A percentile compares a stretch with the other conserved stretches of the same genome.
These are phyloP conservation scores for Australoheros facetus DNA, from an alignment of 2,797 vertebrate genomes.

Conservation along the genomic window DNA sequence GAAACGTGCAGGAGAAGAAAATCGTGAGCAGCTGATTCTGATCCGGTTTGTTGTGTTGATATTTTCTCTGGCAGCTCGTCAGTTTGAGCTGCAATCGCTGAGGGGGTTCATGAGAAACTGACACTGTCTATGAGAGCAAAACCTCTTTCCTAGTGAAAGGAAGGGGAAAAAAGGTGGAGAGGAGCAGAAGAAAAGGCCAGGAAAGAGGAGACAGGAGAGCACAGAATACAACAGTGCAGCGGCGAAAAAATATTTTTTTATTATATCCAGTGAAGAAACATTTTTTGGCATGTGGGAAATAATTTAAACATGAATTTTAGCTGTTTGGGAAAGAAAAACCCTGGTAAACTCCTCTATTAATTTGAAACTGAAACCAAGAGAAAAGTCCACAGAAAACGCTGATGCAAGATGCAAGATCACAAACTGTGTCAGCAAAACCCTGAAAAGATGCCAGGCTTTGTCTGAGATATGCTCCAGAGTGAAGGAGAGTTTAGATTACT, in stretches of 20 bases:
- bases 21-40: constrained; percentile 5
- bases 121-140: constrained; percentile 24
- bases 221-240: not conserved
- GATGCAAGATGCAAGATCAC: not conserved
- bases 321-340: too few relatives aligned
- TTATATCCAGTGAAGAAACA: not conserved
- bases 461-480: not conserved
- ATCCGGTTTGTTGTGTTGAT: constrained; percentile 44
- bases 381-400: not conserved
- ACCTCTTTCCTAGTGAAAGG: not conserved
- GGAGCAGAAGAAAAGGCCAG: not conserved
- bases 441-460: not conserved
- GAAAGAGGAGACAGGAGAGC: not conserved
- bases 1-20: not conserved
- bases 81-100: constrained; percentile 40
- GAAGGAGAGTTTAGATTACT: not conserved
- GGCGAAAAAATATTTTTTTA: too few relatives aligned
- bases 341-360: not conserved
- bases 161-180: not conserved
- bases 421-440: not conserved
- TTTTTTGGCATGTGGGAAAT: not conserved
- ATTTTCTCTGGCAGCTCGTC: constrained; percentile 57
- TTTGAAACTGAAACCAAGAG: not conserved
- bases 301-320: too few relatives aligned
- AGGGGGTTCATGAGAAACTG: constrained; percentile 66